Conservation (phyloP, 2,797 vertebrate species). For the Protosalanx chinensis region DNA sequence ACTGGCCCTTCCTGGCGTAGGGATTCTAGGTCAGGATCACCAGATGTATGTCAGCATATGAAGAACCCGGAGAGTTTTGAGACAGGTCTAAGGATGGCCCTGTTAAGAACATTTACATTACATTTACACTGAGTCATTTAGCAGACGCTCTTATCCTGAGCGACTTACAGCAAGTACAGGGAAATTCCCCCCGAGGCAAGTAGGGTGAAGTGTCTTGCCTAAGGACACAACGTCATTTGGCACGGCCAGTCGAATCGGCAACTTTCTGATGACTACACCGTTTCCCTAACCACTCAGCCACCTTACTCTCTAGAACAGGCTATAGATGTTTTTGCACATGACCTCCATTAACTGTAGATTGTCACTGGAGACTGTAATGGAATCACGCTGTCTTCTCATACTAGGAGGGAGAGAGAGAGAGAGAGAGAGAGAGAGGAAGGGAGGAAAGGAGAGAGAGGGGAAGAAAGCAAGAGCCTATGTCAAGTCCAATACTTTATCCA, state of each 20-base stretch:
- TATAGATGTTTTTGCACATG: conserved; percentile 28
- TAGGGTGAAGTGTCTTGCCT: too few relatives aligned
- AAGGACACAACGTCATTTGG: too few relatives aligned
- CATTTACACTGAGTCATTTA: too few relatives aligned
- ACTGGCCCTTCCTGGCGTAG: conserved; percentile 6
- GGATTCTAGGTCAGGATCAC: conserved; percentile 58
- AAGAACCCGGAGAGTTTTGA: not conserved
- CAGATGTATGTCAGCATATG: conserved; percentile 13
- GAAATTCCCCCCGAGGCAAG: too few relatives aligned
- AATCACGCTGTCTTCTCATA: conserved; percentile 44
- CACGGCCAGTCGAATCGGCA: too few relatives aligned
- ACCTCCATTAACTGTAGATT: conserved; percentile 40
- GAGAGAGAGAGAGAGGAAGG: conserved; percentile 10
- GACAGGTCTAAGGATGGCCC: not conserved
- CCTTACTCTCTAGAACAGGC: conserved; percentile 39
- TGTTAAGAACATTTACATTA: not conserved
- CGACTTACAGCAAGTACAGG: too few relatives aligned
- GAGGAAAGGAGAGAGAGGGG: not conserved
- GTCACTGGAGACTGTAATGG: conserved; percentile 48
- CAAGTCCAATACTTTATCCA: conserved; percentile 11
- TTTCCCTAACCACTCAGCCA: not conserved
- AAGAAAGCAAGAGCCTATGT: conserved; percentile 38
- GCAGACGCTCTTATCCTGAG: too few relatives aligned
- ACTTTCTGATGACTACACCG: too few relatives aligned
- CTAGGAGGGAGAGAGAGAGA: not conserved